Percentiles rank a stretch among this genome's conserved stretches.
These are phyloP conservation scores for Muscicapa striata DNA, from an alignment of 2,797 vertebrate species.

Conservation along the genomic window DNA sequence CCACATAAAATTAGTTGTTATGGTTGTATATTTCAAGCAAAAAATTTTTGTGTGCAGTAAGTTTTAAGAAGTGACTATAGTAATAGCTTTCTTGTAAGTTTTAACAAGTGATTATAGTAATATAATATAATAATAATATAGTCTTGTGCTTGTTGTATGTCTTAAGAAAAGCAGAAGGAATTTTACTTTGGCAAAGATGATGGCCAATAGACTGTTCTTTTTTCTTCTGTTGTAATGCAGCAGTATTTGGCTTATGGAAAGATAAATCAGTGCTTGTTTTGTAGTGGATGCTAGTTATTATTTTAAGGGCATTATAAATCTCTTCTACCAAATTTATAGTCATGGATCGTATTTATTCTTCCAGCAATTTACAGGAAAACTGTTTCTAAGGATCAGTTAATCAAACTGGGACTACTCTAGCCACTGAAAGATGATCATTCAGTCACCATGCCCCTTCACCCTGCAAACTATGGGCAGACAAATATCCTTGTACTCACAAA, in stretches of 20 bases:
- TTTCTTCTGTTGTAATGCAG: background rate
- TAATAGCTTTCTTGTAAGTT: background rate
- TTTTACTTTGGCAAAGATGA: background rate
- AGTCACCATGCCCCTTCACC: background rate
- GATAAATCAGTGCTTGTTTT: background rate
- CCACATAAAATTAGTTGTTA: background rate
- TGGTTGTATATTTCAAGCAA: background rate
- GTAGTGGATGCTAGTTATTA: background rate
- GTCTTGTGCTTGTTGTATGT: background rate
- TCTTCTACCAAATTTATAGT: background rate
- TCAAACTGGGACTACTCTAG: background rate
- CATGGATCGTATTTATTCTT: background rate
- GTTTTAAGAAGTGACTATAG: background rate
- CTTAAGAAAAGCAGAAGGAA: background rate
- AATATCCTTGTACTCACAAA: background rate
- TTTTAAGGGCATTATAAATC: background rate
- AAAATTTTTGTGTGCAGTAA: background rate
- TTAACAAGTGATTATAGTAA: background rate
- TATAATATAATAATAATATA: background rate
- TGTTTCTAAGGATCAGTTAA: background rate
- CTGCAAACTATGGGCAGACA: background rate
- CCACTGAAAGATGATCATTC: background rate
- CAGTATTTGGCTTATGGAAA: background rate
- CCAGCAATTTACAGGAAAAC: background rate
- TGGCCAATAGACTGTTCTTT: background rate